Conservation (phyloP, 2,113 vertebrate genomes). For the Pomatostomus ruficeps region DNA sequence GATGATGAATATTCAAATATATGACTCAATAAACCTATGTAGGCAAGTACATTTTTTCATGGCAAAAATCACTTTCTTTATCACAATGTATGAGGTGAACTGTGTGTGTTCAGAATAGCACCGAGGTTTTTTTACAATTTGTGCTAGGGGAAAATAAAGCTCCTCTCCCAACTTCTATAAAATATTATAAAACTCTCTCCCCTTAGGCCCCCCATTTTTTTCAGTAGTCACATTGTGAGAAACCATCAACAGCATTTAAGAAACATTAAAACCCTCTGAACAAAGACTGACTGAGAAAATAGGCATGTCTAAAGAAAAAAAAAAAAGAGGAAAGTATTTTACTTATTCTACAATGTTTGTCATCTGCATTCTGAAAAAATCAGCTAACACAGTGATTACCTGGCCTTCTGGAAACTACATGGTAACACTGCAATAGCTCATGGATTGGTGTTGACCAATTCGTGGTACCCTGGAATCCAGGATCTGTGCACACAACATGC, state of each 20-base stretch:
- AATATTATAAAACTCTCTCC: neutral
- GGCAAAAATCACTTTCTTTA: neutral
- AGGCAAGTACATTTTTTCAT: neutral
- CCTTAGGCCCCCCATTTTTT: rapidly evolving
- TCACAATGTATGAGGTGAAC: rapidly evolving
- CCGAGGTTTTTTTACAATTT: neutral
- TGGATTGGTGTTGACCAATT: neutral
- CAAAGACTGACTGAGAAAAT: neutral
- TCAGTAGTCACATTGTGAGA: neutral
- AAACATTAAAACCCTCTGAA: neutral
- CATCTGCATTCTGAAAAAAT: neutral
- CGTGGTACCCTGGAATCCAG: neutral
- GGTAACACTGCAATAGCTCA: neutral
- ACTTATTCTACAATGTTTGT: neutral
- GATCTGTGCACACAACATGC: neutral
- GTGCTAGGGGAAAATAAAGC: neutral
- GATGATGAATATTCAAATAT: neutral
- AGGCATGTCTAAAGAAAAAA: neutral
- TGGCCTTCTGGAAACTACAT: neutral
- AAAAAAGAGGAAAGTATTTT: neutral
- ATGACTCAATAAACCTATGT: neutral
- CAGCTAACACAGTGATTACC: neutral
- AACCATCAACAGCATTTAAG: neutral
- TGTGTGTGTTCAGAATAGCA: neutral
- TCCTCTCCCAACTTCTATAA: neutral